Percentiles rank a stretch among this genome's conserved stretches.
Evolutionary conservation across 2,113 vertebrate genomes (phyloP).

Genomic region (Grantiella picta): DNA sequence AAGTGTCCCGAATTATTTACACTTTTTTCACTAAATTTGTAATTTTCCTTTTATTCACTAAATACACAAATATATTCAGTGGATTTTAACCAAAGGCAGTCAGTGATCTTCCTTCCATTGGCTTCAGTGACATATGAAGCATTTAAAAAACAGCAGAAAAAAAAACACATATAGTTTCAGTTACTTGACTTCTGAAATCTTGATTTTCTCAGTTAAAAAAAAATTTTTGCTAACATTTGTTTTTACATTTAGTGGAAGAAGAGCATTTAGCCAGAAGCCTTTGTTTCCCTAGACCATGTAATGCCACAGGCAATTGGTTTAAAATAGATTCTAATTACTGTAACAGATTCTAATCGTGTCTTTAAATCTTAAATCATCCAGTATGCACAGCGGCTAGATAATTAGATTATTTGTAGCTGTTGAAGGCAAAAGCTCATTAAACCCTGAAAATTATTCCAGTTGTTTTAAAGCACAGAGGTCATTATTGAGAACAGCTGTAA

Average conservation of each 20-base stretch:
- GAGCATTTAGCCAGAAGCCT: background rate
- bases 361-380: slow-evolving; percentile 62
- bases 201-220: background rate
- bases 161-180: background rate
- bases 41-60: background rate
- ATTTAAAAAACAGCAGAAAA: background rate
- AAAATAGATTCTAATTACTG: slow-evolving; percentile 55
- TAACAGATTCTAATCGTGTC: slow-evolving; percentile 50
- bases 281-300: slow-evolving; percentile 26
- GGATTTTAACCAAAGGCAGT: background rate
- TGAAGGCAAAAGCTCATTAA: slow-evolving; percentile 48
- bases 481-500: slow-evolving; percentile 14
- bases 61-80: background rate
- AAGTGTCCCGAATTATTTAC: background rate
- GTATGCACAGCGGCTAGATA: background rate
- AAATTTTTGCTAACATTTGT: background rate
- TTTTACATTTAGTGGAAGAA: background rate
- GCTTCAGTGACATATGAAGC: background rate
- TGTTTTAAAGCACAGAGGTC: slow-evolving; percentile 30
- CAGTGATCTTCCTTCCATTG: background rate
- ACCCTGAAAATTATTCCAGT: slow-evolving; percentile 21
- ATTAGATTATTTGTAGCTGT: slow-evolving; percentile 59
- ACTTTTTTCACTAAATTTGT: background rate
- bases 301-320: slow-evolving; percentile 52
- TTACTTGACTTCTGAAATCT: background rate